Evolutionary conservation across 2,888 invertebrate species (phyloP).

Genomic region (Parascotia fuliginaria): DNA sequence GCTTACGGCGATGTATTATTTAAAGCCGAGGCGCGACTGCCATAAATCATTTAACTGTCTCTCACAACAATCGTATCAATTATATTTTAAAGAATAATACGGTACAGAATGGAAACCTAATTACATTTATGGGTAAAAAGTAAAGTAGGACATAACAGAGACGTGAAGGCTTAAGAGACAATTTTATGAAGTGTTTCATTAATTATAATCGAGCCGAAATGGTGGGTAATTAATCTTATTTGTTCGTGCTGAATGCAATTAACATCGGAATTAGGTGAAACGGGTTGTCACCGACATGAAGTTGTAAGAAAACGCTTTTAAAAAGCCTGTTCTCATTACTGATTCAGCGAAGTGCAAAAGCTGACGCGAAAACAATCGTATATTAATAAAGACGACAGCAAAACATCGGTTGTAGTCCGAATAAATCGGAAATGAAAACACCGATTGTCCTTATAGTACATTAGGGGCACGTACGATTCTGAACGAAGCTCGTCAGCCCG

Average conservation of each 20-base stretch:
- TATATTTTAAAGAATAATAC: conserved; percentile 68
- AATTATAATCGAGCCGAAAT: conserved; percentile 62
- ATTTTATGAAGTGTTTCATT: conserved; percentile 52
- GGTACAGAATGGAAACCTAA: conserved; percentile 69
- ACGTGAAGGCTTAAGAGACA: conserved; percentile 34
- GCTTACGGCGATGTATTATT: conserved; percentile 83
- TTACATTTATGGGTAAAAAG: conserved; percentile 54
- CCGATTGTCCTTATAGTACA: conserved; percentile 62
- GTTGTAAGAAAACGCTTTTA: conserved; percentile 60
- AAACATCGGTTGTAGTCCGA: conserved; percentile 57
- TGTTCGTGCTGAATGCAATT: conserved; percentile 65
- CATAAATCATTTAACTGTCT: conserved; percentile 77
- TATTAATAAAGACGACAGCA: conserved; percentile 67
- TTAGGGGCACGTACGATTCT: conserved; percentile 60
- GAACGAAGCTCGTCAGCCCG: conserved; percentile 36
- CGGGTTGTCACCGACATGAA: conserved; percentile 57
- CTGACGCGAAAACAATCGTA: conserved; percentile 78
- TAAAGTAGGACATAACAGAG: conserved; percentile 23
- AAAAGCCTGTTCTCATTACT: conserved; percentile 67
- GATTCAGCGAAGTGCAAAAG: conserved; percentile 81
- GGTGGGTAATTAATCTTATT: conserved; percentile 70
- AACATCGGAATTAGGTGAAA: conserved; percentile 75
- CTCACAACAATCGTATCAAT: conserved; percentile 75
- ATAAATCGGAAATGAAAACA: conserved; percentile 62
- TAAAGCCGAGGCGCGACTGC: conserved; percentile 74